Evolutionary conservation across 92 coral and sea anemone genomes (phyloP).

Genomic region (Siderastrea siderea): DNA sequence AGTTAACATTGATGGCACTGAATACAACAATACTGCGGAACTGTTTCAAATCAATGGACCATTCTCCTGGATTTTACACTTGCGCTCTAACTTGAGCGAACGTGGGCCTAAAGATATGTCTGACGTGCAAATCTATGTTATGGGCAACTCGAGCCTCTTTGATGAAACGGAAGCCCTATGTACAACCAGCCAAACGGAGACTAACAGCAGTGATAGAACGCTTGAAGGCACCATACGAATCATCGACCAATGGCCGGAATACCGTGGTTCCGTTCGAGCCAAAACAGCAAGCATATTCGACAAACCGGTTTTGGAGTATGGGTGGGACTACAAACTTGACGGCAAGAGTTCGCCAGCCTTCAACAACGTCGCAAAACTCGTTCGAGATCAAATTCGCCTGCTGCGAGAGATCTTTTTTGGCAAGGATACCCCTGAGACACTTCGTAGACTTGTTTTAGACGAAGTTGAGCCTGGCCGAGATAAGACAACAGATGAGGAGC

Average conservation of each 20-base stretch:
- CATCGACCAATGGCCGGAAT: conserved; percentile 67
- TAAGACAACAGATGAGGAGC: conserved; percentile 45
- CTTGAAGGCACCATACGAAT: conserved; percentile 59
- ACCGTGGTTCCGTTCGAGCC: conserved; percentile 53
- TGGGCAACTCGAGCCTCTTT: conserved; percentile 64
- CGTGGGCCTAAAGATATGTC: conserved; percentile 57
- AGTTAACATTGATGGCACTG: conserved; percentile 52
- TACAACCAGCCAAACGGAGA: neutral
- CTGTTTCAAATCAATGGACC: conserved; percentile 59
- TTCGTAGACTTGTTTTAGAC: conserved; percentile 35
- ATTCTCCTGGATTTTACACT: conserved; percentile 60
- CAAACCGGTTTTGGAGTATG: conserved; percentile 62
- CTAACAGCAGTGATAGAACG: conserved; percentile 2
- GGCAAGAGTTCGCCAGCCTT: conserved; percentile 36
- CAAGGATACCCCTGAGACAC: conserved; percentile 8
- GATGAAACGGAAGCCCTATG: conserved; percentile 59
- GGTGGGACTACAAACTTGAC: conserved; percentile 59
- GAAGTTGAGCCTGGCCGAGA: conserved; percentile 60
- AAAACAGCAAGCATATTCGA: conserved; percentile 42
- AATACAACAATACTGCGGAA: conserved; percentile 11
- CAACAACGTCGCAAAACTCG: conserved; percentile 33
- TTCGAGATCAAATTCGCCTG: conserved; percentile 58
- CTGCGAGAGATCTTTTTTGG: conserved; percentile 63
- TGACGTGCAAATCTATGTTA: conserved; percentile 61
- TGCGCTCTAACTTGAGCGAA: conserved; percentile 35